Evolutionary conservation across 2,113 vertebrate species (phyloP).

Genomic region (Pyrgilauda ruficollis): DNA sequence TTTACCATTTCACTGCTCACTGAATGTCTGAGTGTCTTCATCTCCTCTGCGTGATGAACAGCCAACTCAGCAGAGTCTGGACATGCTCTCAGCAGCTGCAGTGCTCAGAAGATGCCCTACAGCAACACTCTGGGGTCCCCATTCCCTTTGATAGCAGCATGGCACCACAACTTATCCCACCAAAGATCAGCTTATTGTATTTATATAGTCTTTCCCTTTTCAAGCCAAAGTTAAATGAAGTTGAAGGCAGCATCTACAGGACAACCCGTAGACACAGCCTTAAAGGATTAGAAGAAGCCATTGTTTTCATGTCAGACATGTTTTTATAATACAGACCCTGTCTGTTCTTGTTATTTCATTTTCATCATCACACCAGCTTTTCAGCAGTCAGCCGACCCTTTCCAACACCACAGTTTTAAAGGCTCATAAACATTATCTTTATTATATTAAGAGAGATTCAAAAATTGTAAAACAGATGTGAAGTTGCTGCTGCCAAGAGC

Average conservation of each 20-base stretch:
- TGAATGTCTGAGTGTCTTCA: background rate
- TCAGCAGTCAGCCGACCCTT: conserved; percentile 23
- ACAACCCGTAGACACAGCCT: background rate
- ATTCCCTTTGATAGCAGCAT: background rate
- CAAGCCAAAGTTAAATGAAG: background rate
- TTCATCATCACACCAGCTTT: conserved; percentile 35
- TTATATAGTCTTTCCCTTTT: background rate
- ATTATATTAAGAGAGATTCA: conserved; percentile 46
- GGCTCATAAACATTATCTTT: conserved; percentile 56
- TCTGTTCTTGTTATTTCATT: conserved; percentile 26
- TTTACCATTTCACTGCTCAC: background rate
- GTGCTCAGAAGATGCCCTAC: background rate
- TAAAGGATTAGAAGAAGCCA: conserved; percentile 2
- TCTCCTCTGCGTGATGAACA: background rate
- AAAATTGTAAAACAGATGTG: conserved; percentile 49
- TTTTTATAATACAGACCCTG: conserved; percentile 33
- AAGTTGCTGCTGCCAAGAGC: conserved; percentile 24
- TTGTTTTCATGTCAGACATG: conserved; percentile 20
- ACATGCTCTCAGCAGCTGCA: background rate
- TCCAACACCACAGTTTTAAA: conserved; percentile 49
- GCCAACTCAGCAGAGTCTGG: background rate
- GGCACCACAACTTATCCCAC: background rate
- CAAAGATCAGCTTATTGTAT: background rate
- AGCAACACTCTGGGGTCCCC: background rate
- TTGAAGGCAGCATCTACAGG: background rate